phyloP scores from a whole-genome alignment of 2,888 invertebrate species.

The Galeopsomyia nigrocyanea region DNA sequence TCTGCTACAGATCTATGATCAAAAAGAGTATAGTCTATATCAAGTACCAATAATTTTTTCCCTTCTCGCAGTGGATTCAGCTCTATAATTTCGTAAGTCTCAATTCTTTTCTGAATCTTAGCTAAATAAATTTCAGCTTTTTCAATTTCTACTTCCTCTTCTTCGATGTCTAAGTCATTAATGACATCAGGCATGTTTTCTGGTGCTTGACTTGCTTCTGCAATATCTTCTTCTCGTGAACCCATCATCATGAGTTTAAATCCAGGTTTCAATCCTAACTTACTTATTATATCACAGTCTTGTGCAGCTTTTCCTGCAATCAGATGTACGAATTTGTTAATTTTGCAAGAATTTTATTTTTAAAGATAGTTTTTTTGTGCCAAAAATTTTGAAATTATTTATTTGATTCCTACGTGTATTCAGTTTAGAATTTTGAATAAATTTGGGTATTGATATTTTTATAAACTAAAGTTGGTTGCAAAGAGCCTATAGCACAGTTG shows the following conservation, averaged over 20 bases:
- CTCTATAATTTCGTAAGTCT: constrained; percentile 85
- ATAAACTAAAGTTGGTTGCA: too few relatives aligned
- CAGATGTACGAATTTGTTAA: not conserved
- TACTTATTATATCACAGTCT: constrained; percentile 82
- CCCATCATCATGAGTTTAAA: constrained; percentile 98
- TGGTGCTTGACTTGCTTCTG: constrained; percentile 84
- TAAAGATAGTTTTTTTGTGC: too few relatives aligned
- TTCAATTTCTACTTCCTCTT: constrained; percentile 82
- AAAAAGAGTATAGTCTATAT: constrained; percentile 96
- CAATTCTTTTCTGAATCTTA: constrained; percentile 86
- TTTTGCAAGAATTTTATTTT: too few relatives aligned
- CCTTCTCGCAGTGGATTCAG: constrained; percentile 86
- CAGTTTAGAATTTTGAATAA: too few relatives aligned
- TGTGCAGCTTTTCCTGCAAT: constrained; percentile 84
- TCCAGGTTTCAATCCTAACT: constrained; percentile 85
- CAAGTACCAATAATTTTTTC: constrained; percentile 92
- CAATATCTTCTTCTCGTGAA: constrained; percentile 91
- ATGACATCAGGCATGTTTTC: constrained; percentile 87
- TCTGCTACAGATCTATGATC: constrained; percentile 96
- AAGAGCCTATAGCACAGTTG: too few relatives aligned
- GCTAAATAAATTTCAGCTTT: constrained; percentile 80
- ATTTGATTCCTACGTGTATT: too few relatives aligned
- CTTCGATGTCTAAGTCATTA: constrained; percentile 92
- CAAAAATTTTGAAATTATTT: too few relatives aligned
- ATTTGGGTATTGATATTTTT: too few relatives aligned